Base-by-base conservation (phyloP, 2,888 invertebrate species). In the Plagiodera versicolora region DNA sequence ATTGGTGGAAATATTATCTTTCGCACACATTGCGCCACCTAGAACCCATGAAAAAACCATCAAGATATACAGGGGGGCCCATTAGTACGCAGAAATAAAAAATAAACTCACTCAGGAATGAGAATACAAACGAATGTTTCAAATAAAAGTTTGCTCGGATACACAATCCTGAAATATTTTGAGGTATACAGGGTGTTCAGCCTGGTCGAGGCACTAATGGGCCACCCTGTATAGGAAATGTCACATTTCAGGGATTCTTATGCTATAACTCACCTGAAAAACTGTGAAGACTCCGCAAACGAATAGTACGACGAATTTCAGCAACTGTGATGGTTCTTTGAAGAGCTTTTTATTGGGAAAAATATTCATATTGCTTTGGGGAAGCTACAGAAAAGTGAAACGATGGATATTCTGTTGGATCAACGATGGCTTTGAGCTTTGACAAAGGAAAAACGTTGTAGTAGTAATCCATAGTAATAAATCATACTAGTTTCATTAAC, bases 1-100 rank as follows among this genome's bases (percentile, higher is more conserved):
- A 88, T 83, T 0, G 89, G 89, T 0, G 86, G 86, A 64, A 84
- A 74, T 4, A 83, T 75, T 55, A 89, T 72, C 74, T 89, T 89
- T 17, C 75, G 68, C 6, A 87, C 79, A 70, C 88, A 89, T 63
- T 82, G 82, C 53, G 82, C 75, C 35, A 89, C 80, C 88, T 88
- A 74, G 18, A 76, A 60, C 39, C 30, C n/a, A n/a, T n/a, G 9
- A 46, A 19, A 20, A 17, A 46, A 3, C 24, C 24, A 24, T 24
- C 24, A 24, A 24, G 24, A 3, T 24, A 24, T 6, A 24, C 24
- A 24, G n/a, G n/a, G n/a, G n/a, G n/a, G n/a, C n/a, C n/a, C n/a
- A n/a, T n/a, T n/a, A n/a, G n/a, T n/a, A n/a, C n/a, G n/a, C n/a
- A n/a, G n/a, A n/a, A n/a, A n/a, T n/a, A n/a, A n/a, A n/a, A n/a